These are phyloP conservation scores for Latrodectus elegans DNA, from an alignment of 2,888 invertebrate genomes.

Conservation along the genomic window DNA sequence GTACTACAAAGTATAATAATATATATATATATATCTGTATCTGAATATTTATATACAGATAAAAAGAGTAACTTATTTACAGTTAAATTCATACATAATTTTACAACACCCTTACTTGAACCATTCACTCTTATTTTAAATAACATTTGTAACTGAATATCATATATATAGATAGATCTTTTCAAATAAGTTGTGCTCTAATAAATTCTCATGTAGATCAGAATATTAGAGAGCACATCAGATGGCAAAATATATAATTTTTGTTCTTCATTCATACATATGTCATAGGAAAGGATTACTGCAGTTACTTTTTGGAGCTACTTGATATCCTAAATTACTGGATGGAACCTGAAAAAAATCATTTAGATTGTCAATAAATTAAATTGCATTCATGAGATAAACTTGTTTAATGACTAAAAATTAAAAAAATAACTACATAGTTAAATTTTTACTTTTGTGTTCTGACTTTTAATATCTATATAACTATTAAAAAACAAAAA, in stretches of 20 bases:
- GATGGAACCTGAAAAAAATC: constrained; percentile 35
- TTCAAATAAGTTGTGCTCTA: constrained; percentile 30
- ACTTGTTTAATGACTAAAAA: too few relatives aligned
- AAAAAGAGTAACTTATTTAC: constrained; percentile 47
- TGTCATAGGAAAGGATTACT: constrained; percentile 68
- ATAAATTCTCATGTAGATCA: constrained; percentile 40
- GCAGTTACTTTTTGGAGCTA: constrained; percentile 57
- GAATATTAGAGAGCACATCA: constrained; percentile 40
- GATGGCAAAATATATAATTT: constrained; percentile 16
- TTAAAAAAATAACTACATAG: too few relatives aligned
- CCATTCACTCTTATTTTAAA: constrained; percentile 46
- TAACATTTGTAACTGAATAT: constrained; percentile 42
- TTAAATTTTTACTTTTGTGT: too few relatives aligned
- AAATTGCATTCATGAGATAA: too few relatives aligned
- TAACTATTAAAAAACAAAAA: too few relatives aligned
- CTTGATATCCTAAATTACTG: constrained; percentile 46
- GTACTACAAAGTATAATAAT: constrained; percentile 46
- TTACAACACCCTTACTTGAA: constrained; percentile 24
- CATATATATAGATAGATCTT: neutral
- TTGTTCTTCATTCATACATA: constrained; percentile 10
- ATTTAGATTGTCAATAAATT: too few relatives aligned
- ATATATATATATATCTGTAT: constrained; percentile 47
- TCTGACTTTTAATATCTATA: too few relatives aligned
- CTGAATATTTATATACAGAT: neutral
- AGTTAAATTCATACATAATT: constrained; percentile 41